Conservation (phyloP, 2,888 invertebrate species). For the Philereme transversata region DNA sequence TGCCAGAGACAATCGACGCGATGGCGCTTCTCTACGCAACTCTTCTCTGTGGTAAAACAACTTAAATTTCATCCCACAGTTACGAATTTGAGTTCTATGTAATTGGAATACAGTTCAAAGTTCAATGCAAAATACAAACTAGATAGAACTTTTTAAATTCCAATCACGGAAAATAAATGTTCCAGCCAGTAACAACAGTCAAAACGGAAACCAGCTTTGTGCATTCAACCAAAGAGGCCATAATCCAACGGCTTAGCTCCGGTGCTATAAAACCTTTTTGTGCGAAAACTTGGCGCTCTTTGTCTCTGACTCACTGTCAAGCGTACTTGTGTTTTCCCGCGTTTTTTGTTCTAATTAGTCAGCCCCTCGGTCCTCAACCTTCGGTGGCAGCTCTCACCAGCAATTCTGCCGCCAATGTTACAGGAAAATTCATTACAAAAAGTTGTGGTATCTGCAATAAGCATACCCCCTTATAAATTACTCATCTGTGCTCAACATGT, state of each 20-base stretch:
- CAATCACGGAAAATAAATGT: constrained; percentile 65
- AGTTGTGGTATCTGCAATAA: constrained; percentile 28
- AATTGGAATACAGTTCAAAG: constrained; percentile 37
- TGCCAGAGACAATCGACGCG: constrained; percentile 81
- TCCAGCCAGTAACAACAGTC: constrained; percentile 55
- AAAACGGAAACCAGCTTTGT: constrained; percentile 55
- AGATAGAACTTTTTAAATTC: constrained; percentile 33
- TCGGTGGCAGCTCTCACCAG: constrained; percentile 50
- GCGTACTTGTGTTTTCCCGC: constrained; percentile 82
- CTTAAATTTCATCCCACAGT: constrained; percentile 33
- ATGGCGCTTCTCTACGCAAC: constrained; percentile 81
- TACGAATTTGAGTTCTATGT: constrained; percentile 36
- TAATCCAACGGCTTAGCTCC: constrained; percentile 37
- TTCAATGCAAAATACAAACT: constrained; percentile 27
- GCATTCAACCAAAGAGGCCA: constrained; percentile 41
- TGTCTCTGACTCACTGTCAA: constrained; percentile 82
- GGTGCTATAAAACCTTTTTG: constrained; percentile 65
- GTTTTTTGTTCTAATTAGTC: constrained; percentile 84
- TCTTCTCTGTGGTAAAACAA: constrained; percentile 44
- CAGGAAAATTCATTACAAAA: constrained; percentile 40
- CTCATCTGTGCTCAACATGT: constrained; percentile 25
- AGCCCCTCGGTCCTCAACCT: constrained; percentile 70
- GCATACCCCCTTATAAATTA: constrained; percentile 22
- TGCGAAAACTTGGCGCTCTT: constrained; percentile 65
- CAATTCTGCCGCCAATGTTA: constrained; percentile 52